phyloP scores from a whole-genome alignment of 1,140 invertebrate species.

The Ceratina japonica region DNA sequence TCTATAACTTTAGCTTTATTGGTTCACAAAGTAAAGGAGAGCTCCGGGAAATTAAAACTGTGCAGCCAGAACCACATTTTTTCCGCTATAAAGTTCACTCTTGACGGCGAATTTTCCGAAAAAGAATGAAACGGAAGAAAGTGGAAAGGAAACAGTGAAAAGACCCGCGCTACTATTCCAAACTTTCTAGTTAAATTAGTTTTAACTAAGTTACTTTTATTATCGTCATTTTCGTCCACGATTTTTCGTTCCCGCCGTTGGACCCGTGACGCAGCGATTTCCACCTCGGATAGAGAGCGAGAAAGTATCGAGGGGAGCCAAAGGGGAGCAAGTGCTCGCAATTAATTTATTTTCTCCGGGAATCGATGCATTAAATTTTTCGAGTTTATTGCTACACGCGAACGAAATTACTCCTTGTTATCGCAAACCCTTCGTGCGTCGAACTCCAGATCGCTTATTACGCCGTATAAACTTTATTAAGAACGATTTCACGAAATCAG shows the following conservation, averaged over 20 bases:
- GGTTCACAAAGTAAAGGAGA: conserved; percentile 46
- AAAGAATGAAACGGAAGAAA: conserved; percentile 10
- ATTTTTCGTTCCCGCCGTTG: conserved; percentile 9
- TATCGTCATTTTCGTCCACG: conserved; percentile 32
- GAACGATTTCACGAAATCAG: not conserved
- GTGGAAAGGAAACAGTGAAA: conserved; percentile 17
- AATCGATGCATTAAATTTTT: conserved; percentile 17
- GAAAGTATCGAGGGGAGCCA: not conserved
- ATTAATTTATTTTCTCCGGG: not conserved
- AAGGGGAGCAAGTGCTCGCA: not conserved
- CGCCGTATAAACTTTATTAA: conserved; percentile 2
- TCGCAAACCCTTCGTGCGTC: not conserved
- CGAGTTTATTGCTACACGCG: not conserved
- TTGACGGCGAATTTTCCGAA: conserved; percentile 23
- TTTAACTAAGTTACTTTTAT: conserved; percentile 48
- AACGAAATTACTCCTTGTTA: conserved; percentile 22
- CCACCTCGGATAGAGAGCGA: not conserved
- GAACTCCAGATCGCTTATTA: conserved; percentile 23
- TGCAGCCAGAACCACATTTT: conserved; percentile 38
- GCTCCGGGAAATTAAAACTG: conserved; percentile 44
- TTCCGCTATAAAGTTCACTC: conserved; percentile 33
- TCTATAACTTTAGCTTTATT: conserved; percentile 52
- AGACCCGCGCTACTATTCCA: conserved; percentile 12
- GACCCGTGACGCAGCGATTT: conserved; percentile 8
- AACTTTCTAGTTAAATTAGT: conserved; percentile 48